These are phyloP conservation scores for Onychomys torridus DNA, from an alignment of 2,797 vertebrate species.

Conservation along the genomic window DNA sequence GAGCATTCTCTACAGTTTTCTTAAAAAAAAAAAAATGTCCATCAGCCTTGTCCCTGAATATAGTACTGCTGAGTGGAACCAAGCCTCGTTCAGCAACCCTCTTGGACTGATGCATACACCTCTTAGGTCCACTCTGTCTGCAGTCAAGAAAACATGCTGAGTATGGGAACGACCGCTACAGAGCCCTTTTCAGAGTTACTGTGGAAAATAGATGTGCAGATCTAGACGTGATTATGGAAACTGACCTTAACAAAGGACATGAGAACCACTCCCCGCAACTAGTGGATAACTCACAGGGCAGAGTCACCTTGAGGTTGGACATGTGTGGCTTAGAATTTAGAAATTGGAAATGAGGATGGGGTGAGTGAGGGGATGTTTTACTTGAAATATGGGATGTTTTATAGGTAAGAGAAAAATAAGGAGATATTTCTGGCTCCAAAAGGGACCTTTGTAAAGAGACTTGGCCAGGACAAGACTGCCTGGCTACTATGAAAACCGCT, in stretches of 20 bases:
- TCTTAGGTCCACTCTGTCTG: not conserved
- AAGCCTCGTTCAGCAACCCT: accelerated
- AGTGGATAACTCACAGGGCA: not conserved
- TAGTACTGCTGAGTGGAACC: accelerated
- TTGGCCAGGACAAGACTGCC: not conserved
- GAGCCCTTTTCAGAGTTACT: not conserved
- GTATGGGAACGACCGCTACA: not conserved
- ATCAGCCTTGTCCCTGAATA: not conserved
- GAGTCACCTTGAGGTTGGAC: not conserved
- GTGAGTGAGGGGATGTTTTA: too few relatives aligned
- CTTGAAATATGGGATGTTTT: not conserved
- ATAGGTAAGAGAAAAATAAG: not conserved
- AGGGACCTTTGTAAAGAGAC: constrained; percentile 2
- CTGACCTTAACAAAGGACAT: not conserved
- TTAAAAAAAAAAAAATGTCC: not conserved
- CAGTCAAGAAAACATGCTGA: not conserved
- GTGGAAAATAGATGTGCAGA: not conserved
- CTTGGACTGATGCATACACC: accelerated
- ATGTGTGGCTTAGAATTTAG: not conserved
- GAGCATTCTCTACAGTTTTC: not conserved
- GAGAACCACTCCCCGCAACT: too few relatives aligned
- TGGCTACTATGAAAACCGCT: not conserved
- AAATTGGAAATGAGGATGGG: not conserved
- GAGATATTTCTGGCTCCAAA: not conserved
- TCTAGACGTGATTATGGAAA: not conserved